Evolutionary conservation across 2,113 vertebrate species (phyloP).

Genomic region (Esox niger): DNA sequence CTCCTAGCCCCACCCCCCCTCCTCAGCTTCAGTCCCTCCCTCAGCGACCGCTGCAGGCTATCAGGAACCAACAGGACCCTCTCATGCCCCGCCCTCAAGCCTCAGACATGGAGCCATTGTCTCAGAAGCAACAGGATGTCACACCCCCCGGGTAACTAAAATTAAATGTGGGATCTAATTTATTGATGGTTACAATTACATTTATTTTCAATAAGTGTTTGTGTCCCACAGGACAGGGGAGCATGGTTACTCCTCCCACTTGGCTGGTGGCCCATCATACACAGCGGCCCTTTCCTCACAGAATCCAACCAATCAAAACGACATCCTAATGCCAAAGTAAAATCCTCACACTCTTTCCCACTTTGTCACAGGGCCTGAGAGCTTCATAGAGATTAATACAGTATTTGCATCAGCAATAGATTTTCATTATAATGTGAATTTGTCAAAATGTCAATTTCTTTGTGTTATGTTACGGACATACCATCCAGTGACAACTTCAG

Average conservation of each 20-base stretch:
- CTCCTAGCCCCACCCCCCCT: slow-evolving; percentile 49
- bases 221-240: neutral
- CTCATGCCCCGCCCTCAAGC: slow-evolving; percentile 68
- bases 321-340: slow-evolving; percentile 50
- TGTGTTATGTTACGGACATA: too few relatives aligned
- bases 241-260: slow-evolving; percentile 5
- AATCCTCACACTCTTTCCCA: neutral
- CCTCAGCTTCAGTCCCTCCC: slow-evolving; percentile 48
- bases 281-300: slow-evolving; percentile 71
- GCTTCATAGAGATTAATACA: too few relatives aligned
- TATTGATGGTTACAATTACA: too few relatives aligned
- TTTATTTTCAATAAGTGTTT: too few relatives aligned
- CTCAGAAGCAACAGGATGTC: slow-evolving; percentile 45
- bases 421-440: too few relatives aligned
- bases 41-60: slow-evolving; percentile 70
- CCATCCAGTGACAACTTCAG: too few relatives aligned
- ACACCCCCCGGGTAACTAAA: slow-evolving; percentile 32
- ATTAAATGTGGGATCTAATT: too few relatives aligned
- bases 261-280: slow-evolving; percentile 50
- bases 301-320: slow-evolving; percentile 73
- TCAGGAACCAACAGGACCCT: slow-evolving; percentile 81
- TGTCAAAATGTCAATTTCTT: too few relatives aligned
- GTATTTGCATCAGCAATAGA: too few relatives aligned
- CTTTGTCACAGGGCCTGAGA: too few relatives aligned
- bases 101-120: slow-evolving; percentile 56